phyloP scores from a whole-genome alignment of 1,140 invertebrate species.

The Elysia chlorotica region DNA sequence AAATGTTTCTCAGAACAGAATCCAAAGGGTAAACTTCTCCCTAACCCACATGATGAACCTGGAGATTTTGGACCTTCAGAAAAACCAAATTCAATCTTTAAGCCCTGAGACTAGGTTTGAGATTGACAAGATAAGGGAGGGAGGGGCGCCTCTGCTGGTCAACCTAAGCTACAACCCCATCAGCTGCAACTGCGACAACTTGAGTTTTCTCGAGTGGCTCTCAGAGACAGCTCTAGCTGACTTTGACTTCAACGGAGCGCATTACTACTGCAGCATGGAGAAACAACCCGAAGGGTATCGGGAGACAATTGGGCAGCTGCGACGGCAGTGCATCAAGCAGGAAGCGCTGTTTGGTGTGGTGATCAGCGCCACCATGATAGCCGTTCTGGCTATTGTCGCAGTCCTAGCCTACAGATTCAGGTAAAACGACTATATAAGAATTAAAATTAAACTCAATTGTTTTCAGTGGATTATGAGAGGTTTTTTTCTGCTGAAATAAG shows the following conservation, averaged over 20 bases:
- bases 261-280: slow-evolving; percentile 8
- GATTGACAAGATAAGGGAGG: background rate
- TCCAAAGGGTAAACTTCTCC: background rate
- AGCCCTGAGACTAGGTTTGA: background rate
- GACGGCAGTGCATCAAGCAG: background rate
- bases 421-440: too few relatives aligned
- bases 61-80: background rate
- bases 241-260: background rate
- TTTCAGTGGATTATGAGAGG: too few relatives aligned
- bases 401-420: too few relatives aligned
- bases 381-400: too few relatives aligned
- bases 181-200: slow-evolving; percentile 2
- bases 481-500: too few relatives aligned
- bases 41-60: background rate
- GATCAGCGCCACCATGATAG: background rate
- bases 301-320: background rate
- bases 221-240: background rate
- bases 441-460: too few relatives aligned
- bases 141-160: background rate
- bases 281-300: background rate
- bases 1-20: slow-evolving; percentile 1
- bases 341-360: background rate
- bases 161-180: slow-evolving; percentile 7
- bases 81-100: background rate
- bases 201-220: slow-evolving; percentile 17